Conservation (phyloP, 2,888 invertebrate species). For the Chloromyia formosa region DNA sequence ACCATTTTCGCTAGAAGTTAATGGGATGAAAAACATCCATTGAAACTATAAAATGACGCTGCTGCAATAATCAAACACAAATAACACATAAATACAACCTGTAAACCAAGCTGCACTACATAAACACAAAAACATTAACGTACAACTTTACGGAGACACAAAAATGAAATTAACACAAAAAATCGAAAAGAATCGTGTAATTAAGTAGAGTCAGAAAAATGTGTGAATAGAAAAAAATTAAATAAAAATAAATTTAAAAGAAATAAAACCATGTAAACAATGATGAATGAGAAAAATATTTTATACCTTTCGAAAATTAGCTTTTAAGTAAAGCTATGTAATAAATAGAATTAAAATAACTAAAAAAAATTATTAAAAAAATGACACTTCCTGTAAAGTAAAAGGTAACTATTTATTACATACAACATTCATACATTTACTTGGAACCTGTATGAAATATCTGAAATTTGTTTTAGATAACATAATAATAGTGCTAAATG, state of each 20-base stretch:
- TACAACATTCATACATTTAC: background rate
- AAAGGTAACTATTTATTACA: background rate
- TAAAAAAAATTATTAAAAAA: conserved; percentile 29
- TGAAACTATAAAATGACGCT: too few relatives aligned
- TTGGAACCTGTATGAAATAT: background rate
- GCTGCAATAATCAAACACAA: too few relatives aligned
- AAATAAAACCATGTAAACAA: conserved; percentile 12
- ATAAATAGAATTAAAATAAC: conserved; percentile 8
- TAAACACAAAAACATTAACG: conserved; percentile 4
- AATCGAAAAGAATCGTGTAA: conserved; percentile 23
- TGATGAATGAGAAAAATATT: conserved; percentile 40
- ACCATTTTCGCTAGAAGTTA: too few relatives aligned
- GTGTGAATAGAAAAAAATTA: conserved; percentile 40
- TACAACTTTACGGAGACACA: conserved; percentile 26
- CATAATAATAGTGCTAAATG: background rate
- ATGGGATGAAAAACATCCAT: too few relatives aligned
- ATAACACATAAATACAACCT: too few relatives aligned
- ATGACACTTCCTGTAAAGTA: conserved; percentile 15
- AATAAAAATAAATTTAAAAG: conserved; percentile 21
- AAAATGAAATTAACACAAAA: conserved; percentile 12
- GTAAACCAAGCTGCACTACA: conserved; percentile 5
- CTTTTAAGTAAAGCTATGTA: conserved; percentile 38
- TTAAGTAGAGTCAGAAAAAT: conserved; percentile 44
- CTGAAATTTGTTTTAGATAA: background rate
- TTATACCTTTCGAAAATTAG: conserved; percentile 48